These are phyloP conservation scores for Heloderma charlesbogerti DNA, from an alignment of 2,113 vertebrate species.

Conservation along the genomic window DNA sequence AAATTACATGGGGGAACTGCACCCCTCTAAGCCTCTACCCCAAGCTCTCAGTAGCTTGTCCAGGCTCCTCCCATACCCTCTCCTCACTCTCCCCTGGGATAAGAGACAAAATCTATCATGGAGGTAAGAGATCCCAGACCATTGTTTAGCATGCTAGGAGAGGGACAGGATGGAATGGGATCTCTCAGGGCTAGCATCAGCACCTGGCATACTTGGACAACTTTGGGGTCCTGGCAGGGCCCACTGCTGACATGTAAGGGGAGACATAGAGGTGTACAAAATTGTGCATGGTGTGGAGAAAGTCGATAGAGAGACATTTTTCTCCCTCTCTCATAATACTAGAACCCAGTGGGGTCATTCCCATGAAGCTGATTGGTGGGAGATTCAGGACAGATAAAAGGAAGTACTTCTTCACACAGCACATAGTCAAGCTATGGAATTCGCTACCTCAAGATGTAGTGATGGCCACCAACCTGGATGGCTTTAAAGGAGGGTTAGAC, in stretches of 20 bases:
- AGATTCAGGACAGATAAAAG: too few relatives aligned
- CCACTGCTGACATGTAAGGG: neutral
- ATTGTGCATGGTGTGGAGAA: too few relatives aligned
- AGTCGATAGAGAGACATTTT: too few relatives aligned
- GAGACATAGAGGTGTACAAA: too few relatives aligned
- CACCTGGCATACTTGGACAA: neutral
- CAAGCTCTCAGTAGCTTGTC: neutral
- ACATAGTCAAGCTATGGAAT: too few relatives aligned
- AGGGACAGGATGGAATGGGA: neutral
- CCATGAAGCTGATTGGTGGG: too few relatives aligned
- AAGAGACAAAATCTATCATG: neutral
- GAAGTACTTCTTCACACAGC: too few relatives aligned
- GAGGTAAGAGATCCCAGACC: neutral
- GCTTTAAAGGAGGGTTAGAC: too few relatives aligned
- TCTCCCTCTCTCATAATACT: too few relatives aligned
- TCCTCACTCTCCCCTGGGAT: neutral
- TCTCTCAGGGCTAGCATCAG: neutral
- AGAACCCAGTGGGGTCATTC: too few relatives aligned
- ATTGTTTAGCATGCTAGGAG: neutral
- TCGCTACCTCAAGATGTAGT: too few relatives aligned
- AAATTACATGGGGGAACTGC: neutral
- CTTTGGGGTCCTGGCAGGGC: neutral
- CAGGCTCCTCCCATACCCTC: neutral
- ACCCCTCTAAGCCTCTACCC: neutral
- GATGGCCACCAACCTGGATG: too few relatives aligned